Evolutionary conservation across 2,888 invertebrate genomes (phyloP).

Genomic region (Hololepta plana): DNA sequence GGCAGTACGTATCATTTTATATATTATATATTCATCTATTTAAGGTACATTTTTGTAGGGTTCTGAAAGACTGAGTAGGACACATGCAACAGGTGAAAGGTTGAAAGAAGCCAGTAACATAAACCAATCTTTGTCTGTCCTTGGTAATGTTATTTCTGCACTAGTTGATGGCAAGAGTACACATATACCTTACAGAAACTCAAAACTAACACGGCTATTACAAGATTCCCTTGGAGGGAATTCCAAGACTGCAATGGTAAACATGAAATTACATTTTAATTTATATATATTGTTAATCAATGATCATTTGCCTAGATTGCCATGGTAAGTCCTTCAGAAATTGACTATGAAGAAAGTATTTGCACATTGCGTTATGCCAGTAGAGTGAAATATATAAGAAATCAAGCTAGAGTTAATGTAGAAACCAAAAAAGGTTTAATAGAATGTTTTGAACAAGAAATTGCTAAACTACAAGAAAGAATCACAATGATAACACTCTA

Average conservation of each 20-base stretch:
- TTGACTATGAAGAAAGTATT: conserved; percentile 93
- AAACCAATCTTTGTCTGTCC: conserved; percentile 88
- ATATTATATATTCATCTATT: conserved; percentile 2
- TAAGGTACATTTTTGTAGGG: conserved; percentile 39
- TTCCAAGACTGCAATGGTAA: conserved; percentile 84
- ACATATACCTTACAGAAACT: conserved; percentile 96
- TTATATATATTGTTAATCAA: conserved; percentile 2
- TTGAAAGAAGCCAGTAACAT: conserved; percentile 96
- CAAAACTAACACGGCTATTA: conserved; percentile 81
- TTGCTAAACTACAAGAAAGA: conserved; percentile 76
- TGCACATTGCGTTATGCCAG: conserved; percentile 94
- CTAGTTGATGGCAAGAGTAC: conserved; percentile 93
- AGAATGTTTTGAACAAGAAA: conserved; percentile 91
- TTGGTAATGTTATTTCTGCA: conserved; percentile 97
- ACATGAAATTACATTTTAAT: too few relatives aligned
- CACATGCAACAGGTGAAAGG: conserved; percentile 83
- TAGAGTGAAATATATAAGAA: conserved; percentile 94
- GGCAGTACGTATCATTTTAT: conserved; percentile 45
- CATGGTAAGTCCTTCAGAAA: conserved; percentile 90
- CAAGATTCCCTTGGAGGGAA: conserved; percentile 97
- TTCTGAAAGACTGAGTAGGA: conserved; percentile 93
- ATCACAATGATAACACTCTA: conserved; percentile 27
- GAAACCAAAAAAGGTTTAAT: conserved; percentile 94
- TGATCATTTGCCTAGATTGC: conserved; percentile 56
- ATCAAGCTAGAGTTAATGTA: conserved; percentile 88